Conservation (phyloP, 2,797 vertebrate species). For the Spinibarbus caldwelli region DNA sequence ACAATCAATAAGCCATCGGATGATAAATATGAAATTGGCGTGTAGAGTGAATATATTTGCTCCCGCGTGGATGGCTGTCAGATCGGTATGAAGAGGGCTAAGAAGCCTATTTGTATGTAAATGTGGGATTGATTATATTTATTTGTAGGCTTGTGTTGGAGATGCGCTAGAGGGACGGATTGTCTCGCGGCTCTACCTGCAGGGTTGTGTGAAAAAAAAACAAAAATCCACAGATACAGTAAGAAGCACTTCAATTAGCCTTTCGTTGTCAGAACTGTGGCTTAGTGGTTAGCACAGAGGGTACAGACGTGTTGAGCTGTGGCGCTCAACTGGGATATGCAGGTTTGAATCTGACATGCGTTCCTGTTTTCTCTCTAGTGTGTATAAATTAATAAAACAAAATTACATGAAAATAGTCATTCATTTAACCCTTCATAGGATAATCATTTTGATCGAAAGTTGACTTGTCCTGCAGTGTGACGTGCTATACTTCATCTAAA, state of each 20-base stretch:
- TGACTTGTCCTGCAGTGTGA: not conserved
- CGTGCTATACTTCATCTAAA: not conserved
- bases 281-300: not conserved
- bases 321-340: not conserved
- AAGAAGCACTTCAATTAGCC: not conserved
- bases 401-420: not conserved
- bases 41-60: slow-evolving; percentile 75
- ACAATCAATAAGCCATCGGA: slow-evolving; percentile 81
- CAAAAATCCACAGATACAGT: not conserved
- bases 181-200: not conserved
- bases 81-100: slow-evolving; percentile 74
- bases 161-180: slow-evolving; percentile 45
- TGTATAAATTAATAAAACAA: not conserved
- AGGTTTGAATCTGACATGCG: not conserved
- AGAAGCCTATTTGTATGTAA: slow-evolving; percentile 84
- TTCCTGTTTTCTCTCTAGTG: not conserved
- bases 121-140: slow-evolving; percentile 85
- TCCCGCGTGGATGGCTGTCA: slow-evolving; percentile 67
- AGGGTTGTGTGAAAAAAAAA: not conserved
- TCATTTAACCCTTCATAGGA: not conserved
- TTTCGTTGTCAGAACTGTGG: not conserved
- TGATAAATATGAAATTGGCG: slow-evolving; percentile 80
- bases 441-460: not conserved
- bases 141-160: slow-evolving; percentile 73
- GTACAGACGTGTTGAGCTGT: not conserved